Percentiles rank a stretch among this genome's conserved stretches.
Evolutionary conservation across 30 jellyfish, hydroid and myxozoan species (phyloP).

Genomic region (Aurelia coerulea): DNA sequence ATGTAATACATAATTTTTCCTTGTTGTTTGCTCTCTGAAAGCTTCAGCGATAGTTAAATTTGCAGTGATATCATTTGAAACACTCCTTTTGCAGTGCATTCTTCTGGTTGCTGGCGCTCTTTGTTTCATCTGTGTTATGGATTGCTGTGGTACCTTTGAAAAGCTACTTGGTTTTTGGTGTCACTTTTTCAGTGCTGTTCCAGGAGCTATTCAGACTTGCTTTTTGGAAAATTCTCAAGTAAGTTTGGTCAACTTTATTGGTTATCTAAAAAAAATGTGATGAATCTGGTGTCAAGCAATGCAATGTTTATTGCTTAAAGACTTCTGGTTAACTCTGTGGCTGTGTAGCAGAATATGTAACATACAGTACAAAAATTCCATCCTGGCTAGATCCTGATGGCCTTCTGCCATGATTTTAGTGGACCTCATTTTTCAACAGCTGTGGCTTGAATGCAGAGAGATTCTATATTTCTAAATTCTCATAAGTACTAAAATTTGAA

Average conservation of each 20-base stretch:
- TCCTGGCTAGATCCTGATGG: no score
- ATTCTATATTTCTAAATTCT: no score
- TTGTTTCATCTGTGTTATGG: slow-evolving; percentile 72
- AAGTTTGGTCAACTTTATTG: neutral
- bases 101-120: slow-evolving; percentile 83
- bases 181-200: slow-evolving; percentile 74
- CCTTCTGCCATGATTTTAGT: no score
- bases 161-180: slow-evolving; percentile 60
- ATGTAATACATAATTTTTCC: no score
- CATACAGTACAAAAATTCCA: no score
- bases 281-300: neutral
- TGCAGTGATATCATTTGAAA: neutral
- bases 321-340: no score
- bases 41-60: neutral
- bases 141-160: slow-evolving; percentile 65
- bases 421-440: no score
- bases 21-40: no score
- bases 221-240: slow-evolving; percentile 79
- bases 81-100: slow-evolving; percentile 72
- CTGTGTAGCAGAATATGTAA: no score
- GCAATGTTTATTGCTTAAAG: neutral
- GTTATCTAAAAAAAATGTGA: neutral
- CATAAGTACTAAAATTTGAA: no score
- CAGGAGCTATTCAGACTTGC: slow-evolving; percentile 88
- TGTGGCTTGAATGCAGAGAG: no score